phyloP scores from a whole-genome alignment of 2,888 invertebrate species.

The Eulithis prunata region DNA sequence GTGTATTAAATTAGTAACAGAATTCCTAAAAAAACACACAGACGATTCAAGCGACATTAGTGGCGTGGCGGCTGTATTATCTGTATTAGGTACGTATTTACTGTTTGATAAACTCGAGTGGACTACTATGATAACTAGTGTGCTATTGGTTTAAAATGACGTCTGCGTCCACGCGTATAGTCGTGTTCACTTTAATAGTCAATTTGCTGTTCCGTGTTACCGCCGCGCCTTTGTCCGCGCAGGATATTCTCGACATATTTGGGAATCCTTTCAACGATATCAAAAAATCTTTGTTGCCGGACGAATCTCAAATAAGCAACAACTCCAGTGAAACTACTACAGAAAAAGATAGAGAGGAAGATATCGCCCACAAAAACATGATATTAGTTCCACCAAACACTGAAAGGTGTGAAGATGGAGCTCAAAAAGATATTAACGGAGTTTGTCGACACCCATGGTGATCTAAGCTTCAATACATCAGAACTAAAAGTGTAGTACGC shows the following conservation, averaged over 20 bases:
- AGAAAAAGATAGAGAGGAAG: conserved; percentile 28
- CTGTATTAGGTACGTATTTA: conserved; percentile 46
- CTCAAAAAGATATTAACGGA: conserved; percentile 62
- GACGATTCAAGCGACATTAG: neutral
- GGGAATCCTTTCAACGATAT: conserved; percentile 71
- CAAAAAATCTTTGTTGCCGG: conserved; percentile 39
- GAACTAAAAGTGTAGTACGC: conserved; percentile 49
- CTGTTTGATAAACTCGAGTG: conserved; percentile 56
- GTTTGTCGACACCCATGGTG: conserved; percentile 70
- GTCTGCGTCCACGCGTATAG: conserved; percentile 63
- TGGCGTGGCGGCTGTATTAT: neutral
- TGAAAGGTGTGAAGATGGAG: conserved; percentile 51
- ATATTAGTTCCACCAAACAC: conserved; percentile 69
- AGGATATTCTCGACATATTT: conserved; percentile 64
- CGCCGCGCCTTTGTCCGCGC: conserved; percentile 54
- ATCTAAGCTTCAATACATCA: conserved; percentile 41
- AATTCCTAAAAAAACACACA: neutral
- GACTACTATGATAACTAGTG: conserved; percentile 48
- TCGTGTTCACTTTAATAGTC: conserved; percentile 61
- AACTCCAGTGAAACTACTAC: conserved; percentile 27
- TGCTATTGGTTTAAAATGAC: conserved; percentile 69
- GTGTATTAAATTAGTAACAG: neutral
- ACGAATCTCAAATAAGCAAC: conserved; percentile 12
- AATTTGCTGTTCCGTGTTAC: conserved; percentile 56
- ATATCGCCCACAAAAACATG: conserved; percentile 50